Conservation (phyloP, 2,888 invertebrate genomes). For the Arge pagana region DNA sequence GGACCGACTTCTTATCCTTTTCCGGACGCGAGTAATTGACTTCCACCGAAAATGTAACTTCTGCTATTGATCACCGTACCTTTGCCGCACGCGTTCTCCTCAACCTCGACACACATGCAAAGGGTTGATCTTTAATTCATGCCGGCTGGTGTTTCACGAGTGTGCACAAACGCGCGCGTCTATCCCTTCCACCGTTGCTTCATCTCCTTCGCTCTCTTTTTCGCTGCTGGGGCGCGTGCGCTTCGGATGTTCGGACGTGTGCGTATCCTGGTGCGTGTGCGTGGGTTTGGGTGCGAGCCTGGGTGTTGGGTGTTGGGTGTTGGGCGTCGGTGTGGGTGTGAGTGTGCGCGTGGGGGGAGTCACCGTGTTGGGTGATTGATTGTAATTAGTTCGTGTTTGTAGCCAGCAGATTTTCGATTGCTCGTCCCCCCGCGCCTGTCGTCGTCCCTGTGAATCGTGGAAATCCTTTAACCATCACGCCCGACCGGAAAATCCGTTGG, state of each 20-base stretch:
- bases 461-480: too few relatives aligned
- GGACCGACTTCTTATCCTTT: conserved; percentile 19
- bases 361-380: conserved; percentile 42
- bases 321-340: conserved; percentile 29
- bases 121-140: conserved; percentile 48
- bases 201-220: neutral
- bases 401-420: conserved; percentile 29
- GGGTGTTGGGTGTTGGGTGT: conserved; percentile 12
- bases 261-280: conserved; percentile 15
- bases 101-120: conserved; percentile 39
- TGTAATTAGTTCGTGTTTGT: conserved; percentile 45
- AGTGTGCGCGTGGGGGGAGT: conserved; percentile 27
- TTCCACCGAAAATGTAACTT: conserved; percentile 36
- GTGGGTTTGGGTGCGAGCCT: conserved; percentile 6
- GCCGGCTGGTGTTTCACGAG: conserved; percentile 35
- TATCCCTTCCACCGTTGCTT: conserved; percentile 13
- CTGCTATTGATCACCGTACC: conserved; percentile 38
- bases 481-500: too few relatives aligned
- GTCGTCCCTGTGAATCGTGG: too few relatives aligned
- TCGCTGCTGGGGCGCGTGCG: neutral
- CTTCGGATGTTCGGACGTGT: neutral
- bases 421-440: conserved; percentile 33
- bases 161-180: conserved; percentile 32
- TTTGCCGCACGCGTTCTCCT: conserved; percentile 28
- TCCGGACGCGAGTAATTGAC: conserved; percentile 38